Evolutionary conservation across 2,797 vertebrate genomes (phyloP).

Genomic region (Eremophila alpestris): DNA sequence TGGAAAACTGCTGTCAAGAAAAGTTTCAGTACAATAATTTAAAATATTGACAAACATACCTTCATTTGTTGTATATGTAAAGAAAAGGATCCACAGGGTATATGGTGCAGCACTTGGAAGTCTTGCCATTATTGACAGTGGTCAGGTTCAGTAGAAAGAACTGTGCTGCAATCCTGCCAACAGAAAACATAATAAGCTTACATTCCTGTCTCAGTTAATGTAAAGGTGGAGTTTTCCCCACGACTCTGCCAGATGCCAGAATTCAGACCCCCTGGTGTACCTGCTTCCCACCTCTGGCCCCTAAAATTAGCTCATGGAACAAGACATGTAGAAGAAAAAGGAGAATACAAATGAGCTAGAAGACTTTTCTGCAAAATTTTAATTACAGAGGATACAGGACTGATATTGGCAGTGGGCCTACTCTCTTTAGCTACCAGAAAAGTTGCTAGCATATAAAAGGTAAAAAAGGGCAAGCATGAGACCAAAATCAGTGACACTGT

Average conservation of each 20-base stretch:
- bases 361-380: not conserved
- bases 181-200: not conserved
- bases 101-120: not conserved
- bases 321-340: not conserved
- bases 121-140: constrained; percentile 44
- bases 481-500: not conserved
- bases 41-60: constrained; percentile 38
- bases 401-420: not conserved
- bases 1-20: not conserved
- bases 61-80: not conserved
- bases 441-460: not conserved
- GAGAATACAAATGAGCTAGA: not conserved
- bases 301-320: not conserved
- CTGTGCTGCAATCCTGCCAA: constrained; percentile 33
- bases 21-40: not conserved
- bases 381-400: not conserved
- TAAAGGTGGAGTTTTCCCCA: not conserved
- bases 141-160: not conserved
- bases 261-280: not conserved
- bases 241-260: not conserved
- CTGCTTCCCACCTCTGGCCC: not conserved
- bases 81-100: constrained; percentile 53
- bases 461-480: not conserved
- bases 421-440: not conserved
- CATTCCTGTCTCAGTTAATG: no score